Conservation (phyloP, 2,797 vertebrate genomes). For the Cryptoblepharus egeriae region DNA sequence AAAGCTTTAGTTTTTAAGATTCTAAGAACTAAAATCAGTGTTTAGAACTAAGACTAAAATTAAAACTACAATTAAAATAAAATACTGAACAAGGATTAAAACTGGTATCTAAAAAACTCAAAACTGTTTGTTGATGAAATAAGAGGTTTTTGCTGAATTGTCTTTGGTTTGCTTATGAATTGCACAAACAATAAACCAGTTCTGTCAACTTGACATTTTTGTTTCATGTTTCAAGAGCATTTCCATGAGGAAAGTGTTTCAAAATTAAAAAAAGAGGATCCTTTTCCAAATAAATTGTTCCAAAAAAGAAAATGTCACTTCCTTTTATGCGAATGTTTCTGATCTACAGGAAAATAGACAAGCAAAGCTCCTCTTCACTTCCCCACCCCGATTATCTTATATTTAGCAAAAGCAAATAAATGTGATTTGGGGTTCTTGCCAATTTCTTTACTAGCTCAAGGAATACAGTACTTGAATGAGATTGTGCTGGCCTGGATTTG, state of each 20-base stretch:
- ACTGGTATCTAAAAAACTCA: no score
- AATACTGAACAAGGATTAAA: no score
- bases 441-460: background rate
- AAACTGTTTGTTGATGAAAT: background rate
- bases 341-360: background rate
- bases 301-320: slow-evolving; percentile 4
- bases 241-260: background rate
- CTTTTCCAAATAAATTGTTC: background rate
- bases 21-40: no score
- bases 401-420: background rate
- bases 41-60: no score
- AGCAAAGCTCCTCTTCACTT: background rate
- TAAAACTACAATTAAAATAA: no score
- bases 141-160: background rate
- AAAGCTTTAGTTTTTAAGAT: no score
- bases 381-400: slow-evolving; percentile 4
- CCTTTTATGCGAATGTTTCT: background rate
- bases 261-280: background rate
- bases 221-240: background rate
- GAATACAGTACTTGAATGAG: background rate
- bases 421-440: background rate
- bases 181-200: background rate
- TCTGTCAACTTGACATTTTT: background rate
- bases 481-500: background rate
- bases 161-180: background rate